Conservation (phyloP, 2,797 vertebrate species). For the Novumbra hubbsi region DNA sequence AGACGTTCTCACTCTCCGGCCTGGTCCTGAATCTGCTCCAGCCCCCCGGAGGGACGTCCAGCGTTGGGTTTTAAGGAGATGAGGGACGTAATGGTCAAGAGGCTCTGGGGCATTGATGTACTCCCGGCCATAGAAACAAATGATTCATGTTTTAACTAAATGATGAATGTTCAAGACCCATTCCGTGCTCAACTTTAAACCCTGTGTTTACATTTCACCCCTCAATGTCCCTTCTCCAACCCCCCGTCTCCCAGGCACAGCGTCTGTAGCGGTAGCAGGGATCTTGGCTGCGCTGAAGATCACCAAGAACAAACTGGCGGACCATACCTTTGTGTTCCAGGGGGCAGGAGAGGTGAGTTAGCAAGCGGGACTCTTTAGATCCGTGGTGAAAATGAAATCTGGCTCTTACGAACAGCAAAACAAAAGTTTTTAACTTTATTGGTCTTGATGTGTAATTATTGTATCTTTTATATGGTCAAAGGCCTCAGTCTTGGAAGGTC, state of each 20-base stretch:
- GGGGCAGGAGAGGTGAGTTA: constrained; percentile 90
- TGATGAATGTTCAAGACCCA: neutral
- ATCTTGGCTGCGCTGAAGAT: constrained; percentile 88
- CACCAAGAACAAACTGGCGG: constrained; percentile 88
- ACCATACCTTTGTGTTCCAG: constrained; percentile 96
- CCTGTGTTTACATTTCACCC: neutral
- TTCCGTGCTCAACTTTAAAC: neutral
- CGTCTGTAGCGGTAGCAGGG: constrained; percentile 92
- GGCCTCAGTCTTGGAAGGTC: neutral
- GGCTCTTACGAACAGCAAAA: too few species aligned
- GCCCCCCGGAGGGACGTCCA: too few species aligned
- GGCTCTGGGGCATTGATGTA: neutral
- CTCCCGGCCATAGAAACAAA: neutral
- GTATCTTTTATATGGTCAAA: neutral
- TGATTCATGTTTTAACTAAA: neutral
- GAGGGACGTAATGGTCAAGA: too few species aligned
- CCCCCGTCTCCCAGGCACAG: constrained; percentile 80
- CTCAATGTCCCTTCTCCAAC: neutral
- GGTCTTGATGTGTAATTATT: too few species aligned
- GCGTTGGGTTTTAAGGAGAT: too few species aligned
- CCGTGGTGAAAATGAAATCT: neutral
- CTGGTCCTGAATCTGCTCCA: too few species aligned
- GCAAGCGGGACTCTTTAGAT: neutral
- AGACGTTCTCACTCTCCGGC: too few species aligned
- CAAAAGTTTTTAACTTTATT: too few species aligned